These are phyloP conservation scores for Calephelis virginiensis DNA, from an alignment of 1,140 invertebrate species.

Conservation along the genomic window DNA sequence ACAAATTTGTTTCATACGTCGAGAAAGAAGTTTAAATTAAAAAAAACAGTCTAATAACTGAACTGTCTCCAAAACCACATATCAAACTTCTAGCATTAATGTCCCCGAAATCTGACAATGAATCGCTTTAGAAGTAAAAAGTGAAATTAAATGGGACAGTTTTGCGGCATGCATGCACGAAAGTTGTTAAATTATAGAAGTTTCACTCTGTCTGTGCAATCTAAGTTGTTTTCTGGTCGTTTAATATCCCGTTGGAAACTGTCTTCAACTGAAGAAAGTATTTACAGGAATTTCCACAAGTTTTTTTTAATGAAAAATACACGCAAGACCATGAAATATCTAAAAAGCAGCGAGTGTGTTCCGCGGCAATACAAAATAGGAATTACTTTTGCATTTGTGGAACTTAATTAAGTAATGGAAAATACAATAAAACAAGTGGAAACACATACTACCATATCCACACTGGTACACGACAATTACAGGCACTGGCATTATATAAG, in stretches of 20 bases:
- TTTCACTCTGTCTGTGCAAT: conserved; percentile 40
- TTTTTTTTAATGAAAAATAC: not conserved
- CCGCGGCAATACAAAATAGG: no score
- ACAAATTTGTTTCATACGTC: no score
- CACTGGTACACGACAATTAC: no score
- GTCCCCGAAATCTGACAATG: conserved; percentile 1
- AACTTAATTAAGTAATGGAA: no score
- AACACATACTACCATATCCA: no score
- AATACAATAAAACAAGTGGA: no score
- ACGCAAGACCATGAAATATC: no score
- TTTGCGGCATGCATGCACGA: conserved; percentile 35
- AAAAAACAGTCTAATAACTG: not conserved
- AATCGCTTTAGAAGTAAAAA: conserved; percentile 30
- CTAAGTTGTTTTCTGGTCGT: conserved; percentile 36
- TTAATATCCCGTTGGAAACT: conserved; percentile 26
- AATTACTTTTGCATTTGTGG: no score
- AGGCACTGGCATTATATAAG: no score
- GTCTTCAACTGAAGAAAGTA: conserved; percentile 4
- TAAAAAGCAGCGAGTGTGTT: no score
- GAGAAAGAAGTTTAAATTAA: no score
- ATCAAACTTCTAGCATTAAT: conserved; percentile 4
- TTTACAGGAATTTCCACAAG: not conserved
- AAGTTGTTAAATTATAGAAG: conserved; percentile 48
- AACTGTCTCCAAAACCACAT: not conserved
- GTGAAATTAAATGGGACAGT: conserved; percentile 38